Evolutionary conservation across 2,113 vertebrate genomes (phyloP).

Genomic region (Indicator indicator): DNA sequence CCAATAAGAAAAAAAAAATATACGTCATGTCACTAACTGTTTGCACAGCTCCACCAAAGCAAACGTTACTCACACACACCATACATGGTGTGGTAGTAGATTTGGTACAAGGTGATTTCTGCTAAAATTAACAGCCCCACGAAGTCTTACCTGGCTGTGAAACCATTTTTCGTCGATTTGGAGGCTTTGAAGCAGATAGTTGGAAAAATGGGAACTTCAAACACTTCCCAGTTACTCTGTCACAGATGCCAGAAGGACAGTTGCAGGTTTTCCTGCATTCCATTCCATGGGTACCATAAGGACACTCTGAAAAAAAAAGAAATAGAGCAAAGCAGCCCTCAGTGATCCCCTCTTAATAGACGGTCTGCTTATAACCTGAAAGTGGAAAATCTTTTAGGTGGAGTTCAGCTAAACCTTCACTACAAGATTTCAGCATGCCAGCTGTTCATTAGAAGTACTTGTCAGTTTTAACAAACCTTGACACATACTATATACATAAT

Average conservation of each 20-base stretch:
- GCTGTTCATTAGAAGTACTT: background rate
- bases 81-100: fast-evolving
- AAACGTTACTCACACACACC: fast-evolving
- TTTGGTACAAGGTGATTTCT: background rate
- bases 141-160: conserved; percentile 80
- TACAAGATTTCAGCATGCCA: background rate
- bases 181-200: conserved; percentile 74
- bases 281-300: conserved; percentile 89
- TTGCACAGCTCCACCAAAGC: background rate
- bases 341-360: background rate
- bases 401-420: background rate
- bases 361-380: background rate
- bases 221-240: conserved; percentile 91
- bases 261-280: conserved; percentile 91
- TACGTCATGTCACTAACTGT: background rate
- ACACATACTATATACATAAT: background rate
- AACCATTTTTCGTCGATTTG: conserved; percentile 75
- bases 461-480: background rate
- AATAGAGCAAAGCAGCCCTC: background rate
- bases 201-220: conserved; percentile 90
- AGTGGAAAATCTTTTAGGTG: background rate
- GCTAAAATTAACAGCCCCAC: background rate
- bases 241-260: conserved; percentile 92
- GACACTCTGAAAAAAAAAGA: conserved; percentile 84
- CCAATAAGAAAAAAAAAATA: background rate